Evolutionary conservation across 30 jellyfish, hydroid and myxozoan species (phyloP), one percentile per base, ranked within the genome.

Genomic region (Turritopsis dohrnii): DNA sequence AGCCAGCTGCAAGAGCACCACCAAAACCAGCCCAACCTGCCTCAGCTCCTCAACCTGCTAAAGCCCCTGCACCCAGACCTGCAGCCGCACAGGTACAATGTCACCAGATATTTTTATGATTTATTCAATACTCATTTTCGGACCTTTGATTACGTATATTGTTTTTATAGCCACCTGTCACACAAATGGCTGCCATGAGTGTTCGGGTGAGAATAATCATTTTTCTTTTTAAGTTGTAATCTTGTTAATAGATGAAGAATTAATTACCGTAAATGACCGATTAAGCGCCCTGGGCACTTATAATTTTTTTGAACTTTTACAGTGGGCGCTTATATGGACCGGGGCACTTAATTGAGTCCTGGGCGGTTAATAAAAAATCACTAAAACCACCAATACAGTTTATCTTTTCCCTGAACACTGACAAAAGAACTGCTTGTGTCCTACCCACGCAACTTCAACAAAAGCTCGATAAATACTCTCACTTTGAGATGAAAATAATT

Each of bases 181-280:
- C 88, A 22, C 96, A 90, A 88, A 74, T 90, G 85, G 90, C 95
- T 26, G 83, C 83, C 53, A 90, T 90, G 96, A 53, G 65, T 29
- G 29, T 77, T 22, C 23, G 85, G 28, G 72, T 30, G 28, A 29
- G 72, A 21, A 21, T 75, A 60, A 21, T 60, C 16, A 23, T 75
- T 26, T 7, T 25, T 24, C 29, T 1, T 72, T 41, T 41, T 41
- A 41, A 41, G 60, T 41, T 3, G 5, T 3, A 3, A 41, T 13
- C 60, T 41, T 41, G 31, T 69, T 22, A 3, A 22, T 3, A 69
- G 31, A n/a, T n/a, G n/a, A n/a, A n/a, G n/a, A n/a, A n/a, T n/a
- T n/a, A n/a, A n/a, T n/a, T n/a, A n/a, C n/a, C n/a, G n/a, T n/a
- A n/a, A n/a, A n/a, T n/a, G n/a, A n/a, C n/a, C n/a, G n/a, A n/a